Evolutionary conservation across 2,797 vertebrate species (phyloP), one percentile per base, ranked within the genome.

Genomic region (Mergus octosetaceus): DNA sequence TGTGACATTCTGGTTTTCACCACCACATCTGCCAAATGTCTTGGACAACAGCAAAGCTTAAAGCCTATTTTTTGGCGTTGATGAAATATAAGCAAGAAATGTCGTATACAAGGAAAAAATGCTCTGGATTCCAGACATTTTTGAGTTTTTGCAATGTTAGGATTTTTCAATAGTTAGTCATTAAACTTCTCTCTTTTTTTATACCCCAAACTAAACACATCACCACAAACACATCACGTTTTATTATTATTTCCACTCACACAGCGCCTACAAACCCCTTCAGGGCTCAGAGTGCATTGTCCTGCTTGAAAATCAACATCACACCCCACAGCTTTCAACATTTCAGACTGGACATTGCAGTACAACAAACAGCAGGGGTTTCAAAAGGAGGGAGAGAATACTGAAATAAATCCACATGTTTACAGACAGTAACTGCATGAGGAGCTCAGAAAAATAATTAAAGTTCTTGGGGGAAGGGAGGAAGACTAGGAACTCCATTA

Each of bases 371-470:
- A 91, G 41, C 64, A 76, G 30, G 32, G 84, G 19, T 6, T 65
- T 30, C 6, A 18, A 85, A 93, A 89, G 27, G 9, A 93, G 32
- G 22, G 34, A 93, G 28, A 10, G 6, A 92, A 80, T 32, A 54
- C 13, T 75, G 53, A 89, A 94, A 89, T 82, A 96, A 82, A 93
- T 58, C 51, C 39, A 72, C 20, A 13, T 47, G 18, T 90, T 95
- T 89, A 93, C 39, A 54, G 28, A 69, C 10, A 45, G 5, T 47
- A 84, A 87, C 32, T 43, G 57, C 49, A 45, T 25, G 64, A 76
- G 87, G 36, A 89, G 38, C 18, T 69, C 60, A 87, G 69, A 88
- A 92, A 92, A 91, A 92, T 74, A 88, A 94, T 82, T 92, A 77
- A 53, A 78, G 47, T 49, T 94, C 75, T 89, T 88, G 25, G 10